These are phyloP conservation scores for Meandrina meandrites DNA, from an alignment of 92 coral and sea anemone species.

Conservation along the genomic window DNA sequence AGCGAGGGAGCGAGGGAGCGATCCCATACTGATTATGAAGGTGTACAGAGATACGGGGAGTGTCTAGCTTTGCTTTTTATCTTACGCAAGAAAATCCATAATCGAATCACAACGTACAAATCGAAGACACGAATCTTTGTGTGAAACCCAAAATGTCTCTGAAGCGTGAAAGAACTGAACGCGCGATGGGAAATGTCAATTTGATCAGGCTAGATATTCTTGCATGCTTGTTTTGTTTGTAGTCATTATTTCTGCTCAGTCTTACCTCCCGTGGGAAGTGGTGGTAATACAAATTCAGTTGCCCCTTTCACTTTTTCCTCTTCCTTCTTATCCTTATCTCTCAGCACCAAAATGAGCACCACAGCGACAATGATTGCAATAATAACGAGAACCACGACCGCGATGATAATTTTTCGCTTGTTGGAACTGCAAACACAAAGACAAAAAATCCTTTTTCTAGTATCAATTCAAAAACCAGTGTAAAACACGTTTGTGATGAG, in stretches of 20 bases:
- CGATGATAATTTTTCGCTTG: conserved; percentile 19
- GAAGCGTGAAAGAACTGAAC: no score
- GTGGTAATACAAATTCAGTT: conserved; percentile 1
- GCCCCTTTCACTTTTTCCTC: neutral
- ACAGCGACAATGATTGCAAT: conserved; percentile 20
- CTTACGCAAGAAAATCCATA: no score
- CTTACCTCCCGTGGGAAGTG: conserved; percentile 27
- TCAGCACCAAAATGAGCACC: conserved; percentile 21
- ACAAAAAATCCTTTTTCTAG: neutral
- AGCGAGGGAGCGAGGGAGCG: neutral
- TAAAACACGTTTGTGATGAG: neutral
- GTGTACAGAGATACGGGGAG: no score
- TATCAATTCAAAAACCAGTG: neutral
- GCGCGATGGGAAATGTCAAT: no score
- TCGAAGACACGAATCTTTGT: no score
- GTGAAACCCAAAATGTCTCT: no score
- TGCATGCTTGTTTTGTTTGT: no score
- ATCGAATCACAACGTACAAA: no score
- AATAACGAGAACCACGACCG: neutral
- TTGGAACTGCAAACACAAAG: conserved; percentile 15
- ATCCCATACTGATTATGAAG: no score
- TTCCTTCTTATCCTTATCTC: neutral
- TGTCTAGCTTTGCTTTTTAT: no score
- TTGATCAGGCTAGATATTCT: no score
- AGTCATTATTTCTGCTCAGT: no score